phyloP scores from a whole-genome alignment of 2,113 vertebrate species.

The Lepisosteus oculatus region DNA sequence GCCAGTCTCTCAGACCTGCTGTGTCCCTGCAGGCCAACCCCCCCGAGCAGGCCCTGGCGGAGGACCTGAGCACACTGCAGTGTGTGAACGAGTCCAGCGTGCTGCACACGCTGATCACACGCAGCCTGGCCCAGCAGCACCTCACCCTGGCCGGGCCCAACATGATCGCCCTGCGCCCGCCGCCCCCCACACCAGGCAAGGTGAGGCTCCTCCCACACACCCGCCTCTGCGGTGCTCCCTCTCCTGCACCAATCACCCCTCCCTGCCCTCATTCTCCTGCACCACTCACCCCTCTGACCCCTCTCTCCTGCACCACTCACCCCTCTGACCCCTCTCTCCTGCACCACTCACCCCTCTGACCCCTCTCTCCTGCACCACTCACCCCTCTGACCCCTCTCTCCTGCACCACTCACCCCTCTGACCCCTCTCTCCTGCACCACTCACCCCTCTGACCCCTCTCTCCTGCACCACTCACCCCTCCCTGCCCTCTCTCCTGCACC shows the following conservation, averaged over 20 bases:
- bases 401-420: background rate
- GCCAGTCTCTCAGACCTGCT: background rate
- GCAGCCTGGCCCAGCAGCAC: conserved; percentile 62
- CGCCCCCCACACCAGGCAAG: conserved; percentile 53
- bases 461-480: no score
- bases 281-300: background rate
- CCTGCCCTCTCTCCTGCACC: background rate
- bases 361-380: background rate
- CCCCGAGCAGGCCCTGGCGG: conserved; percentile 70
- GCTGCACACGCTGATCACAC: conserved; percentile 72
- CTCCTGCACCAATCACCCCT: background rate
- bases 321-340: conserved; percentile 27
- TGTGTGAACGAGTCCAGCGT: conserved; percentile 77
- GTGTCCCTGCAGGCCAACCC: conserved; percentile 74
- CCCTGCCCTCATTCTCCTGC: background rate
- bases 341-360: no score
- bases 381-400: background rate
- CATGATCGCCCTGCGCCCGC: conserved; percentile 63
- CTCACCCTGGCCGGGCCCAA: conserved; percentile 73
- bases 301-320: background rate
- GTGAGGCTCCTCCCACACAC: conserved; percentile 38
- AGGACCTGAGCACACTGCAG: conserved; percentile 78
- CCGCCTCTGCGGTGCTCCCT: background rate
- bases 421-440: background rate
- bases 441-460: conserved; percentile 24